Evolutionary conservation across 2,888 invertebrate species (phyloP).

Genomic region (Scaptodrosophila latifasciaeformis): DNA sequence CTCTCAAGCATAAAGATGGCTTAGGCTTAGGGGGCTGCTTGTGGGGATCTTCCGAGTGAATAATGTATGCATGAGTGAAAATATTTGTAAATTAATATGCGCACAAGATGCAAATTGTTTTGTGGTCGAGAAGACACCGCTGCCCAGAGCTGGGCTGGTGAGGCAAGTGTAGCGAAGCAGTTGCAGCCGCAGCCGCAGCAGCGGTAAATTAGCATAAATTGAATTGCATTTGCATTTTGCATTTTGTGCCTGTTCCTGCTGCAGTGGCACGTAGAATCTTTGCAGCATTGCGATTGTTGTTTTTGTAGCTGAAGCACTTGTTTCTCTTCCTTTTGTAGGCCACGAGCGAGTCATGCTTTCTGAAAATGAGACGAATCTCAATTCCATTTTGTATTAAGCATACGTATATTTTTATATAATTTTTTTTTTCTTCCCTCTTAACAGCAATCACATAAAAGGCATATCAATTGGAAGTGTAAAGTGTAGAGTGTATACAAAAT

Average conservation of each 20-base stretch:
- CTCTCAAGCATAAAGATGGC: constrained; percentile 23
- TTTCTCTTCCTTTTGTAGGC: constrained; percentile 36
- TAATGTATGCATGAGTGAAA: constrained; percentile 62
- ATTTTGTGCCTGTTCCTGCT: too few species aligned
- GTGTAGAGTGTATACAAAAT: constrained; percentile 9
- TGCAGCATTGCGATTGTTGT: constrained; percentile 46
- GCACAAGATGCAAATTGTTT: constrained; percentile 69
- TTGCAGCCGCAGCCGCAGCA: constrained; percentile 29
- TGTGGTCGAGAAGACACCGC: constrained; percentile 59
- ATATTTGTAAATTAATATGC: constrained; percentile 69
- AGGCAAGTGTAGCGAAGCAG: constrained; percentile 27
- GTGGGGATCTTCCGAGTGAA: constrained; percentile 32
- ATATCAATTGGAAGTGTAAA: constrained; percentile 55
- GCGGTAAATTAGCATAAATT: constrained; percentile 73
- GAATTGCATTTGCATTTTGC: constrained; percentile 73
- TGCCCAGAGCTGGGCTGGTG: constrained; percentile 12
- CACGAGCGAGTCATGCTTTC: constrained; percentile 42
- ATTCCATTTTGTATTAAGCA: constrained; percentile 40
- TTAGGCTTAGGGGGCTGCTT: constrained; percentile 6
- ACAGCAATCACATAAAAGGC: constrained; percentile 5
- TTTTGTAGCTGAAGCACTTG: constrained; percentile 32
- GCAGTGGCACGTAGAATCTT: constrained; percentile 57
- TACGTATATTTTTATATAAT: constrained; percentile 3
- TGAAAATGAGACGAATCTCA: constrained; percentile 36
- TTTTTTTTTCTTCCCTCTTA: constrained; percentile 1